Conservation (phyloP, 1,140 invertebrate genomes). For the Melipona quadrifasciata region DNA sequence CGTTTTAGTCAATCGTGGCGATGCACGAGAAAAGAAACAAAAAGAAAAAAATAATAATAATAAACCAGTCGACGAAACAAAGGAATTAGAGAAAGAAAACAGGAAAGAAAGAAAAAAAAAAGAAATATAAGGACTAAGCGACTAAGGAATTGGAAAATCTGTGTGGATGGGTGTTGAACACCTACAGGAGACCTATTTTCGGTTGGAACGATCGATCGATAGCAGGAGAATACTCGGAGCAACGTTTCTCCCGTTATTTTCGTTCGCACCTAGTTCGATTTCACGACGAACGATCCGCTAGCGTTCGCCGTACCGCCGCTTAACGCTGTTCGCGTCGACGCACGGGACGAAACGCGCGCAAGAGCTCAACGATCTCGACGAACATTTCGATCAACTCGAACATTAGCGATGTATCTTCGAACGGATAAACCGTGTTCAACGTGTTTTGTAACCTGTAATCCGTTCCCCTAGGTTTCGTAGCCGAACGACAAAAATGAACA, state of each 20-base stretch:
- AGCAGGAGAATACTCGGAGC: constrained; percentile 26
- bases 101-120: neutral
- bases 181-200: constrained; percentile 1
- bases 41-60: neutral
- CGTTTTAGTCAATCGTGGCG: constrained; percentile 74
- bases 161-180: neutral
- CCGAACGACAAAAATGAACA: neutral
- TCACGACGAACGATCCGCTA: constrained; percentile 5
- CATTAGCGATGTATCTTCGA: constrained; percentile 3
- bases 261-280: constrained; percentile 29
- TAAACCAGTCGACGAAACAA: constrained; percentile 4
- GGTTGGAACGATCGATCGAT: constrained; percentile 32
- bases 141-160: constrained; percentile 23
- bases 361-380: constrained; percentile 6
- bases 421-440: constrained; percentile 31
- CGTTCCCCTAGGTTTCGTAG: constrained; percentile 26
- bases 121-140: neutral
- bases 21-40: constrained; percentile 8
- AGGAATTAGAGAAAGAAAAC: constrained; percentile 16
- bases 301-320: constrained; percentile 15
- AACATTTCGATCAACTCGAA: constrained; percentile 19
- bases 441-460: constrained; percentile 36
- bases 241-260: constrained; percentile 38
- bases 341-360: constrained; percentile 14
- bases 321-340: constrained; percentile 23